phyloP scores from a whole-genome alignment of 2,888 invertebrate genomes.

The Xestia c-nigrum region DNA sequence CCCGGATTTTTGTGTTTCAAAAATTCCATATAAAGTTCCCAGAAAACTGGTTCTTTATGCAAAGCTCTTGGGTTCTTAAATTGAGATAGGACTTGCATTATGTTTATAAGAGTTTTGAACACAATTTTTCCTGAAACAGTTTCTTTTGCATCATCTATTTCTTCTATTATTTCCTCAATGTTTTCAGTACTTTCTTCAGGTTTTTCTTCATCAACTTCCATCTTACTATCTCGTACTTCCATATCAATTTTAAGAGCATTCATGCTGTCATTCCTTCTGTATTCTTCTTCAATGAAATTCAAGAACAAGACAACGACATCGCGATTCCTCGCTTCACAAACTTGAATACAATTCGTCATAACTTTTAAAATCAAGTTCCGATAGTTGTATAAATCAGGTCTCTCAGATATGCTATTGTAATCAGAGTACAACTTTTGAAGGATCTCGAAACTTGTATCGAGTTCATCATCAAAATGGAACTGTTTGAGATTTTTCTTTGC shows the following conservation, averaged over 20 bases:
- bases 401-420: constrained; percentile 87
- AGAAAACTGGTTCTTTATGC: constrained; percentile 94
- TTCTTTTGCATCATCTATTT: constrained; percentile 78
- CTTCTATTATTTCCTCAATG: constrained; percentile 80
- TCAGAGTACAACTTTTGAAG: constrained; percentile 80
- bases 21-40: constrained; percentile 94
- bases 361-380: constrained; percentile 95
- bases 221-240: constrained; percentile 88
- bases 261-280: constrained; percentile 79
- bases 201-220: constrained; percentile 79
- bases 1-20: constrained; percentile 94
- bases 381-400: constrained; percentile 94
- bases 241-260: constrained; percentile 90
- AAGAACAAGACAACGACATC: constrained; percentile 95
- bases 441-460: constrained; percentile 76
- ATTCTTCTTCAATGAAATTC: constrained; percentile 93
- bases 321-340: constrained; percentile 95
- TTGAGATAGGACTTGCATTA: constrained; percentile 94
- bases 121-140: constrained; percentile 84
- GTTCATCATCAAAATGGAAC: constrained; percentile 81
- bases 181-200: constrained; percentile 76
- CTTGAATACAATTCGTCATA: constrained; percentile 93
- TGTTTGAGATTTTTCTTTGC: constrained; percentile 81
- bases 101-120: constrained; percentile 91
- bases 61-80: constrained; percentile 95